These are phyloP conservation scores for Gallinago media DNA, from an alignment of 2,113 vertebrate species.

Conservation along the genomic window DNA sequence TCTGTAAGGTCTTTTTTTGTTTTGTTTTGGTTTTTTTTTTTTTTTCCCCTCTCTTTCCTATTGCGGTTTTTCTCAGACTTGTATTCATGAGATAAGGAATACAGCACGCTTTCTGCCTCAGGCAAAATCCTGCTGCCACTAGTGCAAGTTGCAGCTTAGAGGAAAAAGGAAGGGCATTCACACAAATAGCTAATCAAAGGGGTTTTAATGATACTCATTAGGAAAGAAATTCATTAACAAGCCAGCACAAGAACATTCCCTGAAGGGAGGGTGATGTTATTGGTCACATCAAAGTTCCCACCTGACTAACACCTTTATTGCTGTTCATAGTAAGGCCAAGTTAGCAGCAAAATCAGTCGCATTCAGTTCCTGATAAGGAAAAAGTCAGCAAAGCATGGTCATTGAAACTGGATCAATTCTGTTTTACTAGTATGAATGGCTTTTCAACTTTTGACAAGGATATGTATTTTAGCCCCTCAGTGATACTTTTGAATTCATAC, in stretches of 20 bases:
- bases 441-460: background rate
- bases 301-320: slow-evolving; percentile 70
- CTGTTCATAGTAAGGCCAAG: slow-evolving; percentile 65
- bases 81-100: background rate
- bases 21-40: rapidly evolving
- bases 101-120: background rate
- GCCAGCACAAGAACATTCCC: slow-evolving; percentile 67
- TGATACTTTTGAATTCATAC: background rate
- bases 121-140: slow-evolving; percentile 7
- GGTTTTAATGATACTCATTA: slow-evolving; percentile 72
- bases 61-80: background rate
- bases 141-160: background rate
- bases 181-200: slow-evolving; percentile 72
- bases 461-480: background rate
- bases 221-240: slow-evolving; percentile 74
- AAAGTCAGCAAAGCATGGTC: slow-evolving; percentile 17
- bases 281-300: slow-evolving; percentile 63
- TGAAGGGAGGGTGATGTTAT: slow-evolving; percentile 62
- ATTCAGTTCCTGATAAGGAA: slow-evolving; percentile 48
- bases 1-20: background rate
- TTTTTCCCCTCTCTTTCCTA: background rate
- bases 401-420: background rate
- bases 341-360: slow-evolving; percentile 56
- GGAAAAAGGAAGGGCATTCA: slow-evolving; percentile 67
- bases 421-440: background rate